Conservation (phyloP, 2,113 vertebrate genomes). For the Meleagris gallopavo region DNA sequence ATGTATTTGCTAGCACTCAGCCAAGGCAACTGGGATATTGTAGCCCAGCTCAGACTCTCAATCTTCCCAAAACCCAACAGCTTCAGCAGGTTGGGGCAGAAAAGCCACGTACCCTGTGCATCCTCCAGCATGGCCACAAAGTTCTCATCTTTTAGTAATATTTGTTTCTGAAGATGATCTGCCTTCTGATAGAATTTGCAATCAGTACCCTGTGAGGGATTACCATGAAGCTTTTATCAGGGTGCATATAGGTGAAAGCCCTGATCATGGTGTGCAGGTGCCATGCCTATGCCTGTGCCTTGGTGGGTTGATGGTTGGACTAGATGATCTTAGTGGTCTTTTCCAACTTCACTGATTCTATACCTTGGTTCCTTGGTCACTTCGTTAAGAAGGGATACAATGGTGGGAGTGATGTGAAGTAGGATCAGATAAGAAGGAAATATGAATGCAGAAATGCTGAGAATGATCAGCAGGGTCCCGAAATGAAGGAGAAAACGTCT, state of each 20-base stretch:
- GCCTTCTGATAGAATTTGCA: background rate
- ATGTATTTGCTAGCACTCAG: background rate
- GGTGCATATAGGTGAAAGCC: background rate
- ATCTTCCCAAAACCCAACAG: background rate
- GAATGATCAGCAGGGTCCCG: background rate
- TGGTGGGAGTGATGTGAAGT: background rate
- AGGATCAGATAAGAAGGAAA: background rate
- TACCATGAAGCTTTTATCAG: fast-evolving
- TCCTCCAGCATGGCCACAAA: background rate
- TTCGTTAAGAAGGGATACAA: fast-evolving
- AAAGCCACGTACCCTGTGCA: fast-evolving
- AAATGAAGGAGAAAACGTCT: background rate
- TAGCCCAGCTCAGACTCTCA: background rate
- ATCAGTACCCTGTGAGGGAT: background rate
- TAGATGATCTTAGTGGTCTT: too few species aligned
- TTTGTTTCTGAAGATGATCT: background rate
- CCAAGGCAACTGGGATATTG: background rate
- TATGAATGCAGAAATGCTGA: background rate
- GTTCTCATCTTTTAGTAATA: background rate
- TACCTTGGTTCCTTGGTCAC: fast-evolving
- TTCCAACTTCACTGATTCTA: too few species aligned
- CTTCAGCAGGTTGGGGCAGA: background rate
- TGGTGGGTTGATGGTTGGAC: too few species aligned
- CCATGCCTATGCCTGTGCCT: fast-evolving
- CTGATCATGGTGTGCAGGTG: fast-evolving